Base-by-base conservation (phyloP, 1,140 invertebrate species). In the Hylyphantes graminicola region DNA sequence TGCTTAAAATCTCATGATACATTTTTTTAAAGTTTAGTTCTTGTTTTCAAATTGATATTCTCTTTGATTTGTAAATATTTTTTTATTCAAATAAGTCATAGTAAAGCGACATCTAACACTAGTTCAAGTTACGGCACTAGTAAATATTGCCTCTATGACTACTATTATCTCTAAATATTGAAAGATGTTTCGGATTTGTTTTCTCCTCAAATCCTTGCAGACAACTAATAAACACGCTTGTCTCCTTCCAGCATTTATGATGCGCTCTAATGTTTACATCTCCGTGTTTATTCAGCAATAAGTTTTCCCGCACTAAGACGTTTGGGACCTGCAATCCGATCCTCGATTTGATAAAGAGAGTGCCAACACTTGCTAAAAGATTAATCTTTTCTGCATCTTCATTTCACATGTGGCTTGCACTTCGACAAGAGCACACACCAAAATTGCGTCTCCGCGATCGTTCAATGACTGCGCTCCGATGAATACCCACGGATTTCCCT, bases 261-360 rank as follows among this genome's bases (percentile, higher is more conserved):
- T 61, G 57, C 48, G 55, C 57, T 8, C 53, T 9, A 35, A 13
- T 67, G 17, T 64, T 72, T 74, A 74, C 59, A 54, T 78, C 48
- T 78, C 50, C 35, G 5, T 81, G 50, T 53, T 63, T 65, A 51
- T 12, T 83, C 80, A 83, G 80, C 80, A 65, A 75, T 19, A 75
- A 35, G 35, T 35, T 2, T 35, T 35, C 35, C 5, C 35, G 15
- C 35, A 17, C 64, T 63, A 15, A 63, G 35, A 61, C 10, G 17
- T 13, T n/a, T 21, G 54, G 11, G 4, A 10, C 7, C n/a, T 51
- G 35, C 35, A 35, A 35, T 35, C 35, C 35, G 35, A 35, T 35
- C 35, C 35, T 35, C 35, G 5, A 1, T 35, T 35, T 5, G 35
- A 35, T 35, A 35, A 35, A 35, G 5, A 35, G 35, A 35, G 35